Evolutionary conservation across 2,888 invertebrate species (phyloP).

Genomic region (Drosophila eohydei): DNA sequence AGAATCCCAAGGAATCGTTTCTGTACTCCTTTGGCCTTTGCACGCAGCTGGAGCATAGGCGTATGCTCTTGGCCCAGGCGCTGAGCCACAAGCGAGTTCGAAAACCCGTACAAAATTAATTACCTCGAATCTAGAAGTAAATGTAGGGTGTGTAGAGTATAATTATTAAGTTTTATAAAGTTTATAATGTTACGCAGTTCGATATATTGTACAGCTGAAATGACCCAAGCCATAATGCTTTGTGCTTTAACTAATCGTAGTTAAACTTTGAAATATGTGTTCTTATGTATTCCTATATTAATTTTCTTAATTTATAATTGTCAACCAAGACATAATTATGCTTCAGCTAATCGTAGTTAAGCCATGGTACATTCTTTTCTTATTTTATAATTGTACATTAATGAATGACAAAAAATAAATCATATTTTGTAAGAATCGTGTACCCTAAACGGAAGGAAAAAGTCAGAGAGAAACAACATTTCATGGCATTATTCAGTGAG

Average conservation of each 20-base stretch:
- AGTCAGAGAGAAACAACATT: conserved; percentile 31
- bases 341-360: conserved; percentile 12
- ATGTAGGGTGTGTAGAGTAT: background rate
- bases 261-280: background rate
- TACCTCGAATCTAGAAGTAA: background rate
- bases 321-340: background rate
- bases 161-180: conserved; percentile 22
- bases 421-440: conserved; percentile 1
- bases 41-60: conserved; percentile 49
- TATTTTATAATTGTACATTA: background rate
- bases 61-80: conserved; percentile 17
- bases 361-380: background rate
- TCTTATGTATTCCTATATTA: background rate
- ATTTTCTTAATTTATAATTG: background rate
- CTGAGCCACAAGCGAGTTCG: conserved; percentile 16
- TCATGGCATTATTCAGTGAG: conserved; percentile 30
- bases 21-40: conserved; percentile 58
- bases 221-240: conserved; percentile 1
- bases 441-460: background rate
- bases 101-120: conserved; percentile 8
- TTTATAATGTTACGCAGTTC: background rate
- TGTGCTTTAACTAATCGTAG: conserved; percentile 1
- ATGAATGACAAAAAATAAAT: conserved; percentile 7
- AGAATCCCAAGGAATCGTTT: conserved; percentile 48
- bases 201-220: background rate